A percentile compares a stretch with the other conserved stretches of the same genome.
phyloP scores from a whole-genome alignment of 64 coral and sea anemone species.

The Stichodactyla mertensii region DNA sequence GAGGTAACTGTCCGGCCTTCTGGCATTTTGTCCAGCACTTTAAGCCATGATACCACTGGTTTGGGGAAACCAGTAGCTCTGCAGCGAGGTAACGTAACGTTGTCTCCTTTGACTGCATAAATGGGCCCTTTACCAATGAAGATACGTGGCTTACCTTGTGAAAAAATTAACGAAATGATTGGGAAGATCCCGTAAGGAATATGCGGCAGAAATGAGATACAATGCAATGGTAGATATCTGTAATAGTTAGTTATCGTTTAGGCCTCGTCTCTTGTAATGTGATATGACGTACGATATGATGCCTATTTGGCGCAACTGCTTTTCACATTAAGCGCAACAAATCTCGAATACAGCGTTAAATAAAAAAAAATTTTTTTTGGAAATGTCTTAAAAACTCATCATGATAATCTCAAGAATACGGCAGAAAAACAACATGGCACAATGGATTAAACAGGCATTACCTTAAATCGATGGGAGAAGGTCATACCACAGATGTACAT shows the following conservation, averaged over 20 bases:
- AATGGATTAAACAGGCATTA: not conserved
- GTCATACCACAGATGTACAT: not conserved
- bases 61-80: conserved; percentile 43
- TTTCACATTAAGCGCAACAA: not conserved
- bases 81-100: conserved; percentile 63
- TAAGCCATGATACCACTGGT: conserved; percentile 63
- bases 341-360: not conserved
- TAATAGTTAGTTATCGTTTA: not conserved
- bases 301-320: too few species aligned
- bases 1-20: conserved; percentile 19
- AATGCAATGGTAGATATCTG: too few species aligned
- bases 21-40: conserved; percentile 55
- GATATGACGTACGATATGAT: too few species aligned
- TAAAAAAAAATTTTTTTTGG: not conserved
- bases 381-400: not conserved
- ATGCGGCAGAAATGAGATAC: too few species aligned
- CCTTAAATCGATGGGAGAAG: not conserved
- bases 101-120: conserved; percentile 43
- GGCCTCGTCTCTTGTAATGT: not conserved
- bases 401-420: not conserved
- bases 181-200: not conserved
- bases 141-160: conserved; percentile 29
- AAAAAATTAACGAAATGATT: not conserved
- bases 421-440: not conserved
- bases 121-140: conserved; percentile 28